phyloP scores from a whole-genome alignment of 2,797 vertebrate genomes.

The Diglossa cyanea region DNA sequence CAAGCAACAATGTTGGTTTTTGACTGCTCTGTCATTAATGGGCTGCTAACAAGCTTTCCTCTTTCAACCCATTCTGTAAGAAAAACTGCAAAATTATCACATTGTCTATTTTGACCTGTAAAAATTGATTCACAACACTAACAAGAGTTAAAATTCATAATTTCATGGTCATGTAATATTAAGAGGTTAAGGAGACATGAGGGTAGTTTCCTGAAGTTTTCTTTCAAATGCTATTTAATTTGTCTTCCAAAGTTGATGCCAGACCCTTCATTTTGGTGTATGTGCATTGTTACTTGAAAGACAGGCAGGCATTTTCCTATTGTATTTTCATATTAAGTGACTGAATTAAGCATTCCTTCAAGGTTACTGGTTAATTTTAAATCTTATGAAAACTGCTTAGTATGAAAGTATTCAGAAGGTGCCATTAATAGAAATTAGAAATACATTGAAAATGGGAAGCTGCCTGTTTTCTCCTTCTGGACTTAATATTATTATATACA shows the following conservation, averaged over 20 bases:
- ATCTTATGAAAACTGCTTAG: neutral
- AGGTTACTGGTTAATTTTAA: neutral
- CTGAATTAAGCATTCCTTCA: neutral
- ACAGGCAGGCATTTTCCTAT: neutral
- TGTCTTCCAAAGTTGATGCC: neutral
- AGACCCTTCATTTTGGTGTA: neutral
- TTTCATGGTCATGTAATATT: neutral
- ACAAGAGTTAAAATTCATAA: neutral
- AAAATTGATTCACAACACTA: neutral
- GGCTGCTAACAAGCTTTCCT: neutral
- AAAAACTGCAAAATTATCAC: neutral
- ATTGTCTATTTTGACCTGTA: neutral
- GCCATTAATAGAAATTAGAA: neutral
- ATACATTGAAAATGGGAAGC: neutral
- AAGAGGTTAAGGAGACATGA: neutral
- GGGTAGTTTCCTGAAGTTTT: neutral
- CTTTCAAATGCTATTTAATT: neutral
- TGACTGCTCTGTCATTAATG: neutral
- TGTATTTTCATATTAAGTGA: neutral
- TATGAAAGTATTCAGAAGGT: neutral
- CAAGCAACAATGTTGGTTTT: neutral
- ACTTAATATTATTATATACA: neutral
- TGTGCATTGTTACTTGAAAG: neutral
- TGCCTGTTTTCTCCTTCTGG: neutral
- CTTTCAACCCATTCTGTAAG: neutral